phyloP scores from a whole-genome alignment of 2,888 invertebrate species.

The Eurois occulta region DNA sequence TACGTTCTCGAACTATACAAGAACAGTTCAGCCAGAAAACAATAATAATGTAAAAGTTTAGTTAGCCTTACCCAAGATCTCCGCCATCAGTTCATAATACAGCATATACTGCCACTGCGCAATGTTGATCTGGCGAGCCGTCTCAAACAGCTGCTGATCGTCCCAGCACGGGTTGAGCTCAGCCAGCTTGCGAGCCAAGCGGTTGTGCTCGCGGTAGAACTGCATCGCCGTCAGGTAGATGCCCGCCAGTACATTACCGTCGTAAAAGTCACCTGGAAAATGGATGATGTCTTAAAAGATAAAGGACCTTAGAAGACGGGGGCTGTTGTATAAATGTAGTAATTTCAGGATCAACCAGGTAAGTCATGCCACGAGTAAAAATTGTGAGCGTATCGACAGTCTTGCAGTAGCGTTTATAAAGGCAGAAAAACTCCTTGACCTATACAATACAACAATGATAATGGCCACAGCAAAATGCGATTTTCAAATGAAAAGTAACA shows the following conservation, averaged over 20 bases:
- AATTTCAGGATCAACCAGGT: too few species aligned
- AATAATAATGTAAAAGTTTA: not conserved
- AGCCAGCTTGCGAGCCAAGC: conserved; percentile 92
- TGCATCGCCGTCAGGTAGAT: conserved; percentile 67
- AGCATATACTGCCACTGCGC: conserved; percentile 95
- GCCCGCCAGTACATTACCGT: conserved; percentile 67
- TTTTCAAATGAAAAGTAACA: too few species aligned
- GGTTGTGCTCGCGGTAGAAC: conserved; percentile 93
- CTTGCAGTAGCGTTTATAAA: not conserved
- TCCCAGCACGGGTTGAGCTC: conserved; percentile 96
- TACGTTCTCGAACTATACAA: not conserved
- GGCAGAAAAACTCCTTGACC: not conserved
- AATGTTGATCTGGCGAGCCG: conserved; percentile 92
- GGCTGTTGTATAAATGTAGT: not conserved
- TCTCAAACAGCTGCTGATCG: conserved; percentile 93
- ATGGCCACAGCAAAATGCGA: not conserved
- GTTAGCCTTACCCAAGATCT: conserved; percentile 93
- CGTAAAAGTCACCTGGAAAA: conserved; percentile 60
- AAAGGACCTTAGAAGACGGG: too few species aligned
- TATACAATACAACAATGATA: not conserved
- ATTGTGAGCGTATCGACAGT: not conserved
- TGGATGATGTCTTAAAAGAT: not conserved
- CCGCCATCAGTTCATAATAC: conserved; percentile 95
- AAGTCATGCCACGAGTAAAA: not conserved
- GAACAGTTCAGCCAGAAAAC: not conserved